phyloP scores from a whole-genome alignment of 2,797 vertebrate genomes.

The Sphaeramia orbicularis region DNA sequence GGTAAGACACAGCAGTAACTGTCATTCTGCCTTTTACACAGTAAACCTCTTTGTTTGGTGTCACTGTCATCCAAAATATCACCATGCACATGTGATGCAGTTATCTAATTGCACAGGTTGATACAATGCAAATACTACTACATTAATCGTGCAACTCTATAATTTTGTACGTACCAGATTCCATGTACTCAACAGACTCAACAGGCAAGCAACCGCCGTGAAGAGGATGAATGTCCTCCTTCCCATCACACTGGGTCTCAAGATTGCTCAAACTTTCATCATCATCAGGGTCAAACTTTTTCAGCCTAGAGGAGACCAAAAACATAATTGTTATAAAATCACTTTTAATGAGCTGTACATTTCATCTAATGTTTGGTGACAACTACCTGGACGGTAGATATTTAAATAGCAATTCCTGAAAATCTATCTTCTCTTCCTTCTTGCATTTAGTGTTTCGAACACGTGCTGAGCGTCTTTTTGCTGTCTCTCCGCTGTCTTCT shows the following conservation, averaged over 20 bases:
- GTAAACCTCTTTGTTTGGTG: too few species aligned
- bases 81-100: too few species aligned
- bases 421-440: constrained; percentile 98
- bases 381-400: constrained; percentile 95
- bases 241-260: constrained; percentile 89
- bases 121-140: too few species aligned
- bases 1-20: too few species aligned
- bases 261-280: constrained; percentile 93
- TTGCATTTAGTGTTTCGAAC: constrained; percentile 98
- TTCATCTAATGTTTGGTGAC: neutral
- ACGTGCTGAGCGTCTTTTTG: constrained; percentile 95
- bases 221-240: constrained; percentile 85
- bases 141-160: too few species aligned
- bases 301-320: constrained; percentile 83
- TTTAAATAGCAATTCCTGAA: constrained; percentile 95
- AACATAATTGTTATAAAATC: constrained; percentile 4
- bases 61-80: too few species aligned
- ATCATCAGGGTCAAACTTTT: constrained; percentile 94
- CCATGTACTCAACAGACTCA: constrained; percentile 91
- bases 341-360: accelerated
- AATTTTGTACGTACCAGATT: constrained; percentile 85
- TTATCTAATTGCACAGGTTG: too few species aligned
- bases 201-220: constrained; percentile 83
- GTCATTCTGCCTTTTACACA: too few species aligned
- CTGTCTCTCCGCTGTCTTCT: constrained; percentile 94